Base-by-base conservation (phyloP, 2,797 vertebrate genomes). In the Anabacerthia variegaticeps region DNA sequence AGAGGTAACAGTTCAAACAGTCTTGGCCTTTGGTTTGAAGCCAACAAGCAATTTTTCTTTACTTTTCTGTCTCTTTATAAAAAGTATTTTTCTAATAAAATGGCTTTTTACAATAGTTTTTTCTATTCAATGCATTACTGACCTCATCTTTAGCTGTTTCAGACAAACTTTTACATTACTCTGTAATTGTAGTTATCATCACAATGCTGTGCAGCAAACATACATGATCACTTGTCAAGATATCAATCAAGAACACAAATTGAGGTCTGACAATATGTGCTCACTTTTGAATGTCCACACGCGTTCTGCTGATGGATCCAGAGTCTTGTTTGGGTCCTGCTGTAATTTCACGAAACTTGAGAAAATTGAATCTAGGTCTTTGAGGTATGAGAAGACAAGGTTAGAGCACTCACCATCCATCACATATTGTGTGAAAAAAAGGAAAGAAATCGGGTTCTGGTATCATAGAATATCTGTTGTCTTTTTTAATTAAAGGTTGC, bases 251-350 rank as follows among this genome's bases (percentile, higher is more conserved):
- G 3, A 85, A 65, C 15, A 56, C 26, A 62, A 24, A 63, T 43
- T 68, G 49, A 61, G 14, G 6, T 55, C 30, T 62, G 63, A 75
- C 41, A 89, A 52, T 32, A 59, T 20, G 76, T 74, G 73, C 96
- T 90, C 84, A 98, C 97, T 87, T 95, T 91, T 93, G 27, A 87
- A 26, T 10, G 88, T 95, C 97, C 94, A 92, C 20, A 39, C 32
- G 3, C 79, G 34, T 71, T 96, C 94, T 83, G 83, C 39, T 49
- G 88, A 78, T 46, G 66, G n/a, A 41, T 93, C 93, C 78, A 85
- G 14, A 2, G n/a, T 95, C 87, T 90, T 92, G 41, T 95, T 96
- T 49, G 62, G 12, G 44, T 97, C 96, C 85, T 97, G 96, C 32
- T 89, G 78, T 16, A 94, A 46, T 56, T 89, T 95, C 80, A 88